phyloP scores from a whole-genome alignment of 2,888 invertebrate genomes.

The Artemia sp. region DNA sequence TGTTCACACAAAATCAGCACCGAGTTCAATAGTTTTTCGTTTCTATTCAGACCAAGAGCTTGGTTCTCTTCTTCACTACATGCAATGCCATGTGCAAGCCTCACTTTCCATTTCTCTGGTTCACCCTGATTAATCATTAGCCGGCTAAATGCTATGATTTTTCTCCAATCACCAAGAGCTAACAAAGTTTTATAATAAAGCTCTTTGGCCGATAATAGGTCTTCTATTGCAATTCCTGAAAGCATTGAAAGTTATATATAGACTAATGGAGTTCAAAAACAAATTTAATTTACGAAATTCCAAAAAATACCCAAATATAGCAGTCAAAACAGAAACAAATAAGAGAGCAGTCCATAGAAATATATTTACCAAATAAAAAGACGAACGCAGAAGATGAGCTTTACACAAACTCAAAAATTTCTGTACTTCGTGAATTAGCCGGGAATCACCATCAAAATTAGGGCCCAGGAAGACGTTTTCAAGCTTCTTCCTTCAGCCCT shows the following conservation, averaged over 20 bases:
- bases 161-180: slow-evolving; percentile 8
- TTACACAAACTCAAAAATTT: too few relatives aligned
- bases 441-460: too few relatives aligned
- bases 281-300: too few relatives aligned
- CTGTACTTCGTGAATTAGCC: too few relatives aligned
- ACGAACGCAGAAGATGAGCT: too few relatives aligned
- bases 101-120: background rate
- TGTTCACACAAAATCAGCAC: background rate
- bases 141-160: background rate
- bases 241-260: background rate
- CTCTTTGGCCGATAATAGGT: slow-evolving; percentile 3
- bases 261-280: too few relatives aligned
- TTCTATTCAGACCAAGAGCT: background rate
- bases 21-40: background rate
- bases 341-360: too few relatives aligned
- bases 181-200: background rate
- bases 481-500: too few relatives aligned
- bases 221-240: background rate
- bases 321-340: too few relatives aligned
- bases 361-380: too few relatives aligned
- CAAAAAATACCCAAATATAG: too few relatives aligned
- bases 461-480: too few relatives aligned
- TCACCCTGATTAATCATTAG: background rate
- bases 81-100: background rate
- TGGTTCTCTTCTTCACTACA: background rate